phyloP scores from a whole-genome alignment of 2,113 vertebrate species.

The Tretioscincus oriximinensis region DNA sequence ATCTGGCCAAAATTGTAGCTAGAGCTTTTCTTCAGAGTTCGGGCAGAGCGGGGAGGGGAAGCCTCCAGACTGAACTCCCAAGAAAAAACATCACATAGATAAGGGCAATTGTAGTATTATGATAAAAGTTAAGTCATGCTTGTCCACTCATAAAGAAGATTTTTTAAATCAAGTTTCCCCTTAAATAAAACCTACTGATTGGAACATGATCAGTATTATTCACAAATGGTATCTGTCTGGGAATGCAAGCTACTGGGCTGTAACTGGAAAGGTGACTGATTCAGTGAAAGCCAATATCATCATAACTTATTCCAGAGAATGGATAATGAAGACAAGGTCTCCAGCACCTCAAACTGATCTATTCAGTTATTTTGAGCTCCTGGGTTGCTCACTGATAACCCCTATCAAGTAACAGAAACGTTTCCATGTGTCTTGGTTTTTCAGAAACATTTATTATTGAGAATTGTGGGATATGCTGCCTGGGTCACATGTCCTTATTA shows the following conservation, averaged over 20 bases:
- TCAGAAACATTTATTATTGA: not conserved
- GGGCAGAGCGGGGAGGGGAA: not conserved
- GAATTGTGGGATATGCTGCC: not conserved
- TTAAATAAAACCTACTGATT: not conserved
- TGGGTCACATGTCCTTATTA: not conserved
- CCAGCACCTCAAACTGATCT: not conserved
- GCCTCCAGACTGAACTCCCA: not conserved
- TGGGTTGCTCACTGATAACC: not conserved
- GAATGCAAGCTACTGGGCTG: slow-evolving; percentile 10
- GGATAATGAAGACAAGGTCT: too few relatives aligned
- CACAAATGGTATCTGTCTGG: not conserved
- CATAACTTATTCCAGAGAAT: not conserved
- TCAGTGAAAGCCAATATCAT: not conserved
- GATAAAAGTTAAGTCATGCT: slow-evolving; percentile 17
- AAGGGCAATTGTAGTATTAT: slow-evolving; percentile 9
- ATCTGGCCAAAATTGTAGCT: not conserved
- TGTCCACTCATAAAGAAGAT: not conserved
- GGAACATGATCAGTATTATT: slow-evolving; percentile 14
- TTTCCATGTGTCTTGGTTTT: not conserved
- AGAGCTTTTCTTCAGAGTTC: slow-evolving; percentile 18
- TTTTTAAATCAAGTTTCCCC: not conserved
- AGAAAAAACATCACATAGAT: not conserved
- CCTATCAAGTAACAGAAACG: not conserved
- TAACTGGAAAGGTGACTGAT: not conserved
- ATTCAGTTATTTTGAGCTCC: not conserved